Percentiles rank a stretch among this genome's conserved stretches.
Evolutionary conservation across 2,113 vertebrate genomes (phyloP).

Genomic region (Saguinus midas): DNA sequence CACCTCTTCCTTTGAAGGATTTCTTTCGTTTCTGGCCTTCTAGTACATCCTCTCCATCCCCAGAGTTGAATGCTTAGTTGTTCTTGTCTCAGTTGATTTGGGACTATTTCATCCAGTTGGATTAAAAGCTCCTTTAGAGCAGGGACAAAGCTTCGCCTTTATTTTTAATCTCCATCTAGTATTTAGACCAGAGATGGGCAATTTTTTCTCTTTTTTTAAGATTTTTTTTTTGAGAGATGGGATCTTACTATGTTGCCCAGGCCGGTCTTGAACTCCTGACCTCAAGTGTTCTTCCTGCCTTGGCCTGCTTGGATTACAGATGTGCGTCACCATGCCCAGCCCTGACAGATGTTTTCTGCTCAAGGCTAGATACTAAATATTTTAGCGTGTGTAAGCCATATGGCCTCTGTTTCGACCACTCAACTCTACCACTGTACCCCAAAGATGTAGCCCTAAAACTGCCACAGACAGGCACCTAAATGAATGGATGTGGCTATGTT

Average conservation of each 20-base stretch:
- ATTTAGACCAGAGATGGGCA: neutral
- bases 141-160: neutral
- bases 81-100: neutral
- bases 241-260: too few relatives aligned
- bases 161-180: neutral
- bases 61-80: neutral
- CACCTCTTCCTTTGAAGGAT: neutral
- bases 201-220: too few relatives aligned
- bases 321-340: too few relatives aligned
- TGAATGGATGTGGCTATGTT: neutral
- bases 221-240: too few relatives aligned
- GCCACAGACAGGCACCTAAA: neutral
- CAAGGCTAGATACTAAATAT: neutral
- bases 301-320: too few relatives aligned
- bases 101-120: neutral
- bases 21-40: neutral
- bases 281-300: too few relatives aligned
- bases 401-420: neutral
- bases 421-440: too few relatives aligned
- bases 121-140: neutral
- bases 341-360: neutral
- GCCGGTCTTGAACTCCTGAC: too few relatives aligned
- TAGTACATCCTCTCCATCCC: neutral
- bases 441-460: neutral
- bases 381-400: neutral